phyloP scores from a whole-genome alignment of 2,113 vertebrate species.

The Isurus oxyrinchus region DNA sequence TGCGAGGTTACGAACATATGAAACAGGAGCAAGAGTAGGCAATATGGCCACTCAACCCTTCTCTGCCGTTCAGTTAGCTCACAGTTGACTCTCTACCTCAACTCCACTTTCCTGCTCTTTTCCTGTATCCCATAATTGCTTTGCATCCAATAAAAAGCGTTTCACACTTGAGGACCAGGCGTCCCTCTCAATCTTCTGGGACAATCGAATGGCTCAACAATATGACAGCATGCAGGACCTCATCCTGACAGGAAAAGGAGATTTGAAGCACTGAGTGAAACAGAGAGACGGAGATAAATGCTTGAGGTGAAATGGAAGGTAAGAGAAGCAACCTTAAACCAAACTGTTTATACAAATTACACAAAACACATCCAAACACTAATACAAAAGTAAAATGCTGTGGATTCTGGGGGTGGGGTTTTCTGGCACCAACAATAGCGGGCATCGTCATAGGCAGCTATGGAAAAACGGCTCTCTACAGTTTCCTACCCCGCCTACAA shows the following conservation, averaged over 20 bases:
- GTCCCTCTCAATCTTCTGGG: background rate
- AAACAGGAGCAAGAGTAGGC: background rate
- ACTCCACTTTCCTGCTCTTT: background rate
- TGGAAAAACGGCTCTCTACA: no score
- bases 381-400: background rate
- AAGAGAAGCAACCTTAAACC: background rate
- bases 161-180: background rate
- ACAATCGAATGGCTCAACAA: background rate
- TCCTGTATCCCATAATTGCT: background rate
- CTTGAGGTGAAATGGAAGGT: background rate
- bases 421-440: no score
- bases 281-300: background rate
- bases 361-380: background rate
- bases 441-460: no score
- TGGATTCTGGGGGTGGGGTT: background rate
- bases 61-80: background rate
- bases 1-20: background rate
- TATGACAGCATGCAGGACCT: background rate
- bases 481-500: no score
- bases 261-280: background rate
- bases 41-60: background rate
- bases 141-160: background rate
- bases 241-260: background rate
- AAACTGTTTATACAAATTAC: background rate
- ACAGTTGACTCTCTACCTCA: background rate